These are phyloP conservation scores for Notothenia coriiceps DNA, from an alignment of 2,113 vertebrate genomes.

Conservation along the genomic window DNA sequence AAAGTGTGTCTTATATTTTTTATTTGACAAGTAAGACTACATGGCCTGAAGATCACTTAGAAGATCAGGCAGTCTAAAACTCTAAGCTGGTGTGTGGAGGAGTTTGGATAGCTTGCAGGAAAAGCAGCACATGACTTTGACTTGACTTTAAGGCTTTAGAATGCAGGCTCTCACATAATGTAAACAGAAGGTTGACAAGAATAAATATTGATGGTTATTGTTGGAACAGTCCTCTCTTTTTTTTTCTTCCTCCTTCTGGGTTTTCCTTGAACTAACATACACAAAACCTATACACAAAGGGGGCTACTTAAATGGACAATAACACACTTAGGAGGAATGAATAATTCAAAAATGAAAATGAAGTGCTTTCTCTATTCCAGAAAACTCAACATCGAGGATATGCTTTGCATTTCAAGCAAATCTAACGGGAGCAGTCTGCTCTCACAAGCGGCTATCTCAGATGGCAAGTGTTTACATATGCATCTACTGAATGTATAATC, in stretches of 20 bases:
- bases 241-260: constrained; percentile 4
- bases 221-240: not conserved
- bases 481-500: constrained; percentile 11
- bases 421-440: not conserved
- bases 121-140: not conserved
- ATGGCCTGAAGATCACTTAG: not conserved
- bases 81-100: not conserved
- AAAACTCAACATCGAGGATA: constrained; percentile 35
- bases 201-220: not conserved
- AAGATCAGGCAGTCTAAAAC: not conserved
- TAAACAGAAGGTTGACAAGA: not conserved
- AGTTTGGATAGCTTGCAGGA: not conserved
- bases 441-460: not conserved
- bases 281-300: constrained; percentile 5
- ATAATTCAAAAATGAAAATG: constrained; percentile 66
- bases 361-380: constrained; percentile 39
- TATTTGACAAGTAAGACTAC: not conserved
- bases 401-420: constrained; percentile 54
- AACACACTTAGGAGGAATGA: constrained; percentile 53
- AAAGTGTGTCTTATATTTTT: not conserved
- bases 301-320: constrained; percentile 31
- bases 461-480: constrained; percentile 27
- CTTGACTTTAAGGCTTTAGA: not conserved
- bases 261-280: constrained; percentile 27
- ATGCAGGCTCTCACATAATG: not conserved